Percentiles rank a stretch among this genome's conserved stretches.
These are phyloP conservation scores for Bombus difficillimus DNA, from an alignment of 1,140 invertebrate species.

Conservation along the genomic window DNA sequence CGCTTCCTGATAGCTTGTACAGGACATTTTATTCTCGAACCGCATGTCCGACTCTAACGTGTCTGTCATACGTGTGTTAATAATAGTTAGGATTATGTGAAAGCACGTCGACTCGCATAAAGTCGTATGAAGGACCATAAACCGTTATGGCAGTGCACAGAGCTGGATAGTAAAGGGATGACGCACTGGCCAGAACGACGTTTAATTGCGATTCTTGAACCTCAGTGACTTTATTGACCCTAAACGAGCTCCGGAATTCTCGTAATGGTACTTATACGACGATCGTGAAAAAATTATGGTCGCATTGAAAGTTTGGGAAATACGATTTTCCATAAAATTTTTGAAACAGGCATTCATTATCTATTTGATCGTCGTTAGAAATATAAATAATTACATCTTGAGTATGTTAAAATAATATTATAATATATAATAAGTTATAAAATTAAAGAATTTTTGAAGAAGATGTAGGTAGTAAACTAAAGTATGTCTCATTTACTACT, in stretches of 20 bases:
- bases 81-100: constrained; percentile 32
- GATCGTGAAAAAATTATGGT: constrained; percentile 13
- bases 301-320: no score
- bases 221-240: constrained; percentile 60
- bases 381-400: no score
- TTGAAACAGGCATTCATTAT: background rate
- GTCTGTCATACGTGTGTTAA: constrained; percentile 6
- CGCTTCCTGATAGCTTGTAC: constrained; percentile 39
- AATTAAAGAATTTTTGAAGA: background rate
- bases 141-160: constrained; percentile 56
- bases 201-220: constrained; percentile 57
- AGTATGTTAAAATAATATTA: background rate
- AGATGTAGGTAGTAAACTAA: no score
- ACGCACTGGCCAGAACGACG: constrained; percentile 48
- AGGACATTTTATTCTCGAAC: constrained; percentile 47
- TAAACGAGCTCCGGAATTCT: constrained; percentile 49
- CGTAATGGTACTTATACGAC: background rate
- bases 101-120: background rate
- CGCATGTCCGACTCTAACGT: constrained; percentile 61
- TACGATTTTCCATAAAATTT: background rate
- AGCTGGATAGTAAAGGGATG: constrained; percentile 45
- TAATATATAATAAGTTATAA: background rate
- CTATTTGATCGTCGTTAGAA: background rate
- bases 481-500: no score
- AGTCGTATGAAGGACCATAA: constrained; percentile 58